Conservation (phyloP, 2,797 vertebrate species). For the Oreonectes daqikongensis region DNA sequence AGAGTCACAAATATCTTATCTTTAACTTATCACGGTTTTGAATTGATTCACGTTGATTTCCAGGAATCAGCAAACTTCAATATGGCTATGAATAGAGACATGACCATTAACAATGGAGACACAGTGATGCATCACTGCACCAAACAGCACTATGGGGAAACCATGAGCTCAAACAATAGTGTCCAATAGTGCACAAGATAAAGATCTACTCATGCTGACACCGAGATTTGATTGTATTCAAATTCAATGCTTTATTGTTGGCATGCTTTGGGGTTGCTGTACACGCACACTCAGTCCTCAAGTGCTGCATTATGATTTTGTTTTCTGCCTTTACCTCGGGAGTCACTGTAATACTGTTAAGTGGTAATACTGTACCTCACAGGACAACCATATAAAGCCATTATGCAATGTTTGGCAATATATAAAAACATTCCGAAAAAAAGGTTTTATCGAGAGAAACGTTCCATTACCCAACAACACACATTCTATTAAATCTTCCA, state of each 20-base stretch:
- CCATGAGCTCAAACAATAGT: conserved; percentile 26
- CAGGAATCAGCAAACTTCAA: conserved; percentile 16
- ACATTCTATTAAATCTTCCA: conserved; percentile 15
- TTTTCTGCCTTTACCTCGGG: neutral
- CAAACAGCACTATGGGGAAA: conserved; percentile 33
- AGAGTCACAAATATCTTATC: neutral
- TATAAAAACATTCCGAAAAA: neutral
- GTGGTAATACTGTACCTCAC: conserved; percentile 1
- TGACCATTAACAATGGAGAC: conserved; percentile 27
- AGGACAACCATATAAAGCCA: neutral
- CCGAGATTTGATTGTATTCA: conserved; percentile 48
- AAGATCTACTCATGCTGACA: conserved; percentile 43
- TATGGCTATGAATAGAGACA: conserved; percentile 11
- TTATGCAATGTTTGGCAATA: neutral
- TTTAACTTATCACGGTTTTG: neutral
- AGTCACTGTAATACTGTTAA: conserved; percentile 31
- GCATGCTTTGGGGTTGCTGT: conserved; percentile 11
- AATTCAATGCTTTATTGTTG: conserved; percentile 22
- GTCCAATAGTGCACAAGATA: conserved; percentile 10
- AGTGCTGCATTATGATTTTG: conserved; percentile 16
- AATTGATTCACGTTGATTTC: conserved; percentile 15
- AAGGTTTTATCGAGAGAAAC: neutral
- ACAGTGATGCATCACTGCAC: conserved; percentile 35
- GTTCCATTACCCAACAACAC: neutral
- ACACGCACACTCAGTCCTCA: neutral